phyloP scores from a whole-genome alignment of 2,797 vertebrate genomes.

The Mormyrus proboscirostris region DNA sequence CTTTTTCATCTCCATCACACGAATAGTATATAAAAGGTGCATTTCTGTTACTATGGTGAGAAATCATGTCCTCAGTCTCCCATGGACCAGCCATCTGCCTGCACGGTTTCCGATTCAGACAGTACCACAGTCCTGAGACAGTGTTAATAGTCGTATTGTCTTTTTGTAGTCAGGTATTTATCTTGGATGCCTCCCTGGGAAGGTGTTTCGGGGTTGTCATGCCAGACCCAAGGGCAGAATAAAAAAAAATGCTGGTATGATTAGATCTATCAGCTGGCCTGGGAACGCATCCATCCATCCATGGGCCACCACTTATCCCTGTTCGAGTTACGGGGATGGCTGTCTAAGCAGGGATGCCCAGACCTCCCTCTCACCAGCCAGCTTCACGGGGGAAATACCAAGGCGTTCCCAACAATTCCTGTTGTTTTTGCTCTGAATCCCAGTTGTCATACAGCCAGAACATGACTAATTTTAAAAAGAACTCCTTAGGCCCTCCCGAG shows the following conservation, averaged over 20 bases:
- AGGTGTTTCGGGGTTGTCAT: too few relatives aligned
- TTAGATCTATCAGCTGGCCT: too few relatives aligned
- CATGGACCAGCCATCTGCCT: background rate
- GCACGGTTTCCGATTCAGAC: background rate
- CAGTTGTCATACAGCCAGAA: too few relatives aligned
- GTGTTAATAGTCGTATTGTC: background rate
- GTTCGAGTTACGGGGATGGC: background rate
- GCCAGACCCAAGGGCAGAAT: too few relatives aligned
- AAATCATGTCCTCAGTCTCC: background rate
- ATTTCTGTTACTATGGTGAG: background rate
- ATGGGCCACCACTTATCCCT: background rate
- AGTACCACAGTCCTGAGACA: background rate
- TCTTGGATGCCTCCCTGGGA: too few relatives aligned
- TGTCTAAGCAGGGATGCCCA: background rate
- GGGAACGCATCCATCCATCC: background rate
- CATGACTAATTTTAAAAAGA: too few relatives aligned
- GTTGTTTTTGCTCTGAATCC: background rate
- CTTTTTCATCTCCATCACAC: background rate
- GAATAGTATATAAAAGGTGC: background rate
- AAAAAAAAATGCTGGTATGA: too few relatives aligned
- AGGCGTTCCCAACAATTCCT: background rate
- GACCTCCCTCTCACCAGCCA: background rate
- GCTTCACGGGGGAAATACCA: background rate
- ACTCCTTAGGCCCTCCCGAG: too few relatives aligned
- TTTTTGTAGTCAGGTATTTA: background rate